phyloP scores from a whole-genome alignment of 2,797 vertebrate genomes.

The Denticeps clupeoides region DNA sequence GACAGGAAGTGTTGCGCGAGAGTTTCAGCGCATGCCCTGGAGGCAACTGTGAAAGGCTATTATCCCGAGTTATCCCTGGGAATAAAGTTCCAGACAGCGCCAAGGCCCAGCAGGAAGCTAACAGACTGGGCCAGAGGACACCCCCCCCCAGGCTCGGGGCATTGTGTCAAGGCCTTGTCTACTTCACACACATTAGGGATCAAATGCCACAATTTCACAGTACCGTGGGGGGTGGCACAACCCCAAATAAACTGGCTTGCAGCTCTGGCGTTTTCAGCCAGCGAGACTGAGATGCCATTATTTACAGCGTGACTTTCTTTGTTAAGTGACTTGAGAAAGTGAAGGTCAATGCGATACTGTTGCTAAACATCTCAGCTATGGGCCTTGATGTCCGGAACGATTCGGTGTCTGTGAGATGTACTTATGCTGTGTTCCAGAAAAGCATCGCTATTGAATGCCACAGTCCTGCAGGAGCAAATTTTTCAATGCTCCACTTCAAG shows the following conservation, averaged over 20 bases:
- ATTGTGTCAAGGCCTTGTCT: conserved; percentile 66
- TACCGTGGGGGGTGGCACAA: conserved; percentile 49
- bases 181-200: conserved; percentile 70
- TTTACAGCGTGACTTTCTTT: conserved; percentile 50
- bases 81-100: conserved; percentile 45
- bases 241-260: conserved; percentile 7
- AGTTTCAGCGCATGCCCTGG: conserved; percentile 29
- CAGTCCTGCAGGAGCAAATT: conserved; percentile 48
- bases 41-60: conserved; percentile 41
- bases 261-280: conserved; percentile 24
- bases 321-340: conserved; percentile 51
- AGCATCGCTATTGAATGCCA: conserved; percentile 40
- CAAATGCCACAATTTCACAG: conserved; percentile 71
- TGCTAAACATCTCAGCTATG: background rate
- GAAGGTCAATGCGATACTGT: conserved; percentile 45
- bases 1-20: conserved; percentile 28
- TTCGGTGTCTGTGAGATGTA: conserved; percentile 6
- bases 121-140: conserved; percentile 51
- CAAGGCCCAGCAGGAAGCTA: conserved; percentile 53
- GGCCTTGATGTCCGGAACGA: background rate
- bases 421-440: conserved; percentile 6
- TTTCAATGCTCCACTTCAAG: conserved; percentile 59
- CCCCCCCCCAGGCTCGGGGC: conserved; percentile 46
- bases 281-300: conserved; percentile 57
- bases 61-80: conserved; percentile 49